These are phyloP conservation scores for Drosophila mimetica DNA, from an alignment of 2,888 invertebrate species.

Conservation along the genomic window DNA sequence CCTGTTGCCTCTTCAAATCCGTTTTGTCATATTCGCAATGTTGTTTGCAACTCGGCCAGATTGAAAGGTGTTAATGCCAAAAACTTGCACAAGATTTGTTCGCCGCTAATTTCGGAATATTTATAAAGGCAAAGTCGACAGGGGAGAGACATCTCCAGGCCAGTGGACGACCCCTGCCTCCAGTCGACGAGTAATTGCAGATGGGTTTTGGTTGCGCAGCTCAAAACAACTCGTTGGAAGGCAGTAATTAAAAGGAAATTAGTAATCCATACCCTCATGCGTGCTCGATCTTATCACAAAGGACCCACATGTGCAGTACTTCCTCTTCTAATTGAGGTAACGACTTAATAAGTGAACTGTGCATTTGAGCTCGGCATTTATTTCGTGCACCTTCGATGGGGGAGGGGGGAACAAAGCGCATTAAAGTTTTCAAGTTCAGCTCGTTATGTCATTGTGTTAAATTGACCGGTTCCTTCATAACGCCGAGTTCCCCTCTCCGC, in stretches of 20 bases:
- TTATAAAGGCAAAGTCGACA: slow-evolving; percentile 73
- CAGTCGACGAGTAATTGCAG: slow-evolving; percentile 62
- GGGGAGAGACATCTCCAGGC: slow-evolving; percentile 57
- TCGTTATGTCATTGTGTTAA: slow-evolving; percentile 70
- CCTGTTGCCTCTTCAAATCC: slow-evolving; percentile 12
- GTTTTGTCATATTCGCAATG: slow-evolving; percentile 51
- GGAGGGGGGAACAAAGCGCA: slow-evolving; percentile 35
- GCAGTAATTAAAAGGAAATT: slow-evolving; percentile 70
- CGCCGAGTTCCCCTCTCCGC: slow-evolving; percentile 5
- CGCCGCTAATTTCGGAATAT: slow-evolving; percentile 72
- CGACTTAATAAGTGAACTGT: slow-evolving; percentile 60
- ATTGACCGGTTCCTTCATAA: slow-evolving; percentile 63
- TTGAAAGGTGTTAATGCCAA: slow-evolving; percentile 79
- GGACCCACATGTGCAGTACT: slow-evolving; percentile 41
- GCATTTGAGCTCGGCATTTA: background rate
- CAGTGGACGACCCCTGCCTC: background rate
- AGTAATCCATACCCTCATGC: slow-evolving; percentile 48
- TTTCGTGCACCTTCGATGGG: slow-evolving; percentile 16
- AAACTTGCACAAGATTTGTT: slow-evolving; percentile 79
- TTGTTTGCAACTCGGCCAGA: slow-evolving; percentile 62
- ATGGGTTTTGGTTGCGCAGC: slow-evolving; percentile 45
- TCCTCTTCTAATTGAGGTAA: slow-evolving; percentile 67
- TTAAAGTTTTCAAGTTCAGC: slow-evolving; percentile 42
- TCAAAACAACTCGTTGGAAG: slow-evolving; percentile 50
- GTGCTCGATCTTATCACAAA: slow-evolving; percentile 20